Percentiles rank a stretch among this genome's conserved stretches.
Evolutionary conservation across 2,888 invertebrate species (phyloP).

Genomic region (Apotomis capreana): DNA sequence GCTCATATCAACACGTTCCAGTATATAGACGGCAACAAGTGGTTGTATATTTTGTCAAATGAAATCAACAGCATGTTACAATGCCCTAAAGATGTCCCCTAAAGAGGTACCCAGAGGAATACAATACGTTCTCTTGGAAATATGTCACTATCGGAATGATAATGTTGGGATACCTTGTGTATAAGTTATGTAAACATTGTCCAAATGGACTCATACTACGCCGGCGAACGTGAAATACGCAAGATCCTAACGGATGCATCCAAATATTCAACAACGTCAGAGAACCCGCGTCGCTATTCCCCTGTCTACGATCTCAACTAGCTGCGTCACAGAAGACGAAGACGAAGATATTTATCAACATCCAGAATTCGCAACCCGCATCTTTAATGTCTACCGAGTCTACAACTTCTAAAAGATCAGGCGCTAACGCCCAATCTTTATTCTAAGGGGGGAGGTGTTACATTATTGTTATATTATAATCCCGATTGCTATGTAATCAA

Average conservation of each 20-base stretch:
- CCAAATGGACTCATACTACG: conserved; percentile 6
- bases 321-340: conserved; percentile 15
- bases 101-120: conserved; percentile 3
- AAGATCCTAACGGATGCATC: background rate
- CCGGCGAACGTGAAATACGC: background rate
- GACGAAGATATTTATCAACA: conserved; percentile 7
- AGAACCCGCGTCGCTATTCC: conserved; percentile 7
- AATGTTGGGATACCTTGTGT: background rate
- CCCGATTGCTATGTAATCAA: background rate
- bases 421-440: too few relatives aligned
- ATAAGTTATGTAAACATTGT: conserved; percentile 1
- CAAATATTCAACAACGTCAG: conserved; percentile 15
- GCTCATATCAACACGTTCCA: conserved; percentile 20
- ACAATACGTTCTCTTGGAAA: too few relatives aligned
- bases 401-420: too few relatives aligned
- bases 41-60: conserved; percentile 13
- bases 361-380: too few relatives aligned
- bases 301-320: background rate
- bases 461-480: too few relatives aligned
- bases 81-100: conserved; percentile 1
- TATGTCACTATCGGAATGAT: too few relatives aligned
- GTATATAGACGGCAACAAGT: conserved; percentile 7
- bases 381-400: too few relatives aligned
- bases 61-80: conserved; percentile 18
- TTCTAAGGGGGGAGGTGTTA: too few relatives aligned